phyloP scores from a whole-genome alignment of 1,140 invertebrate genomes.

The Wiebesia pumilae region DNA sequence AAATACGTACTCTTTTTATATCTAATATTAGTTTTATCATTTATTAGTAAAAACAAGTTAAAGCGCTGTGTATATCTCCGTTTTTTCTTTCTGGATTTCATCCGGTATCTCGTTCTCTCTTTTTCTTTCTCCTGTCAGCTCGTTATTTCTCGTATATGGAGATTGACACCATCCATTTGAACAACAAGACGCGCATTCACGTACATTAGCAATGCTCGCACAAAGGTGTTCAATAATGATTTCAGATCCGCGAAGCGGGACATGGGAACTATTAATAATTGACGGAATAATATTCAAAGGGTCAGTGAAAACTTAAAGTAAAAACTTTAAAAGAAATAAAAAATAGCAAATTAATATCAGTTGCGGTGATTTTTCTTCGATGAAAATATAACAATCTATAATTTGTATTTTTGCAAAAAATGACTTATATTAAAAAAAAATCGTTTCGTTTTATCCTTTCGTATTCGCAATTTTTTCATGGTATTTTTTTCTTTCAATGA shows the following conservation, averaged over 20 bases:
- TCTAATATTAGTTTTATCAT: conserved; percentile 5
- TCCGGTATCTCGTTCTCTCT: neutral
- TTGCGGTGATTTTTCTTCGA: neutral
- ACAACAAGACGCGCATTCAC: neutral
- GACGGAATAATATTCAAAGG: neutral
- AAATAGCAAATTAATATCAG: neutral
- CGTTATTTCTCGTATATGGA: neutral
- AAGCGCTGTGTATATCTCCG: conserved; percentile 5
- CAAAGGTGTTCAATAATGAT: conserved; percentile 13
- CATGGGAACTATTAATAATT: neutral
- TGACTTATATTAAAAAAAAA: too few species aligned
- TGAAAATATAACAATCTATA: too few species aligned
- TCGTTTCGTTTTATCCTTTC: too few species aligned
- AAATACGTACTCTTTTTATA: conserved; percentile 1
- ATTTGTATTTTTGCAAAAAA: too few species aligned
- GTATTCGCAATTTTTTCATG: too few species aligned
- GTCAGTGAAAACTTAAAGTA: neutral
- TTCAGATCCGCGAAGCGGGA: neutral
- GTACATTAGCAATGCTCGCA: neutral
- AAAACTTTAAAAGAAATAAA: neutral
- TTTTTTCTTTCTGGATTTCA: neutral
- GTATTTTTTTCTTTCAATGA: too few species aligned
- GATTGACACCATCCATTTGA: conserved; percentile 6
- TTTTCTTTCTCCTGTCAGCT: neutral
- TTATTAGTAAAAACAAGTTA: conserved; percentile 23